Percentiles rank a stretch among this genome's conserved stretches.
Conservation (phyloP, 1,140 invertebrate genomes). For the Solenopsis fugax region DNA sequence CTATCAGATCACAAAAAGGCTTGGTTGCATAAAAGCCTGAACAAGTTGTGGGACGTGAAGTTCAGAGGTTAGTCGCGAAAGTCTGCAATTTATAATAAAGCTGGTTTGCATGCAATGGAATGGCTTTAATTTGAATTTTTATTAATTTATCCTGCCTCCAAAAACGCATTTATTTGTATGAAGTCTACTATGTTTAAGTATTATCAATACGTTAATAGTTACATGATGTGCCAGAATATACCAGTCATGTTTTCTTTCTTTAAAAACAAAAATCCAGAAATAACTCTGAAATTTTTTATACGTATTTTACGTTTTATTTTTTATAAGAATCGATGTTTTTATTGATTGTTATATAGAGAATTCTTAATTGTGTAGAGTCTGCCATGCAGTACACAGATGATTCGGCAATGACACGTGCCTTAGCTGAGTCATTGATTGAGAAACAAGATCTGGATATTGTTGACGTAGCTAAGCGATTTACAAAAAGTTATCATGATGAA, state of each 20-base stretch:
- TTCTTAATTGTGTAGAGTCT: slow-evolving; percentile 85
- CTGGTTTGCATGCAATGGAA: neutral
- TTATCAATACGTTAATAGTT: neutral
- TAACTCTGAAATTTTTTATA: neutral
- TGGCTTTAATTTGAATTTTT: neutral
- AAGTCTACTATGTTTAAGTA: neutral
- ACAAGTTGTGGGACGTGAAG: slow-evolving; percentile 87
- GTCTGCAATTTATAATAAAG: neutral
- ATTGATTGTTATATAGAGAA: slow-evolving; percentile 40
- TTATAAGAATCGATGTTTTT: slow-evolving; percentile 7
- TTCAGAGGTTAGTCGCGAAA: slow-evolving; percentile 87
- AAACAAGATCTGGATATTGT: slow-evolving; percentile 87
- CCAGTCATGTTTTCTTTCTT: neutral
- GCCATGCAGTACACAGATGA: slow-evolving; percentile 91
- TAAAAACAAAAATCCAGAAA: neutral
- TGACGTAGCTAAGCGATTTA: slow-evolving; percentile 90
- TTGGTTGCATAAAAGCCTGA: slow-evolving; percentile 88
- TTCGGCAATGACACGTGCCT: slow-evolving; percentile 91
- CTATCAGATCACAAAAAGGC: slow-evolving; percentile 85
- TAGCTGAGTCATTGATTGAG: slow-evolving; percentile 89
- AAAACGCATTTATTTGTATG: neutral
- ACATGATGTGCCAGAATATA: neutral
- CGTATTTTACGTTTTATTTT: neutral
- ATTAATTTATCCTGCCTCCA: neutral
- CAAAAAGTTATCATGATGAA: slow-evolving; percentile 89